Conservation (phyloP, 1,140 invertebrate species). For the Orchesella cincta region DNA sequence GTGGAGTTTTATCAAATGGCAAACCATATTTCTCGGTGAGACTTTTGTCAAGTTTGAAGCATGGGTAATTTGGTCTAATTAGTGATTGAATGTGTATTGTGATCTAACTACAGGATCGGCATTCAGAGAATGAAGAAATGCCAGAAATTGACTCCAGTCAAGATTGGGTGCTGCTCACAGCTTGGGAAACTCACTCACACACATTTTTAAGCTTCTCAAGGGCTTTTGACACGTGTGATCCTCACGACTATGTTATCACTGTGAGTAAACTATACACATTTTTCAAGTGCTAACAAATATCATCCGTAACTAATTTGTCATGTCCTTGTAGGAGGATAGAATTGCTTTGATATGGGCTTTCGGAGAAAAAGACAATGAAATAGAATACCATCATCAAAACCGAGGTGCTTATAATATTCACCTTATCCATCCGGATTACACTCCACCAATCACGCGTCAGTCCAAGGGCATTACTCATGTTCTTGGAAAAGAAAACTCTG, state of each 20-base stretch:
- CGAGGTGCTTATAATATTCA: neutral
- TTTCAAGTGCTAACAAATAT: neutral
- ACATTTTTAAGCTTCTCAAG: neutral
- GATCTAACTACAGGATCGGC: neutral
- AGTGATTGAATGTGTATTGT: neutral
- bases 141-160: neutral
- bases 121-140: neutral
- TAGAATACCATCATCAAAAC: neutral
- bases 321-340: neutral
- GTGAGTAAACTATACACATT: neutral
- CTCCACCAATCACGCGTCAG: neutral
- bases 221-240: conserved; percentile 9
- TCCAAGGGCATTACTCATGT: neutral
- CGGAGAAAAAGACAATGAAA: neutral
- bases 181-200: neutral
- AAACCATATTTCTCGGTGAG: neutral
- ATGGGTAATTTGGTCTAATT: neutral
- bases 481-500: neutral
- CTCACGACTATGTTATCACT: neutral
- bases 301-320: neutral
- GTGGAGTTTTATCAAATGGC: neutral
- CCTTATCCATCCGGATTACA: neutral
- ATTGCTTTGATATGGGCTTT: neutral
- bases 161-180: neutral
- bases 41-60: neutral